Evolutionary conservation across 2,888 invertebrate genomes (phyloP), one percentile per base, ranked within the genome.

Genomic region (Leucoptera coffeella): DNA sequence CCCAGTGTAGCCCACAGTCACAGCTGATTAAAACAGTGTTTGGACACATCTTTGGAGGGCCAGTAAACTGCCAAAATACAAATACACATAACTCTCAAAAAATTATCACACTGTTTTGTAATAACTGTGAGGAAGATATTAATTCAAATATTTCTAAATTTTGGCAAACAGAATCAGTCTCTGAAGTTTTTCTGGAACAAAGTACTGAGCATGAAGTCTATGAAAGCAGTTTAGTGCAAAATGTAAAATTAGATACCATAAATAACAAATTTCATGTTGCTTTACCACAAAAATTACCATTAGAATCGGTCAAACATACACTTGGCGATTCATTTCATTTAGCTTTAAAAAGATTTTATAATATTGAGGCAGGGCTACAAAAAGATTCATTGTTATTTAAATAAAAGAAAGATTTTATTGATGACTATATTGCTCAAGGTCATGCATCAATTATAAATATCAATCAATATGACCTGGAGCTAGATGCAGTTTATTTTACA

Each of bases 401-500:
- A 13, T 11, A 28, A 8, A 24, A 25, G 14, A 4, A 24, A 20
- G 10, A 15, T 3, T 28, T 28, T 19, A 28, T 28, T 14, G 17
- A 30, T 23, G 28, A 30, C 12, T 30, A 30, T 25, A 12, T 30
- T 3, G 10, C 19, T 2, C 9, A 26, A 4, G 30, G 30, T 2
- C 30, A 28, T 28, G 30, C 26, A 2, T 12, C 14, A 8, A n/a
- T 15, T 10, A 13, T 24, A n/a, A 10, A 23, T 12, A 23, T 30
- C 13, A 17, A 23, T 12, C 8, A 25, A 5, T 30, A 30, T 27
- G 12, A 27, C 14, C 9, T 30, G 7, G 15, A 23, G 3, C 10
- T 15, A 9, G 27, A 29, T 8, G 21, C 31, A 14, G 29, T 30
- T 13, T 26, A 23, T 15, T 22, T 30, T 12, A 7, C 28, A 5